Conservation (phyloP, 2,888 invertebrate species). For the Agrenia bidenticulata region DNA sequence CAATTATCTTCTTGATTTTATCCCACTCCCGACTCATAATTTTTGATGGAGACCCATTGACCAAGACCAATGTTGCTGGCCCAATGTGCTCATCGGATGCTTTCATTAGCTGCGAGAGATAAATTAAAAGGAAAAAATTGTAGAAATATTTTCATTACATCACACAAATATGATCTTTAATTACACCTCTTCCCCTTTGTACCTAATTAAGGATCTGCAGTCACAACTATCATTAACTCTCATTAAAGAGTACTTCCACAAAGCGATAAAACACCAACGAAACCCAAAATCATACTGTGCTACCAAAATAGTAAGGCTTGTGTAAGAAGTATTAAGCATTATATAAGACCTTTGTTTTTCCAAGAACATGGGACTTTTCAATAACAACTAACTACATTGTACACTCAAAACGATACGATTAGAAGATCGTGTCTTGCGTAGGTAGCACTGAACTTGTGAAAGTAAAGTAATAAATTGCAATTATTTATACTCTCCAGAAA, state of each 20-base stretch:
- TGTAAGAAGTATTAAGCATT: not conserved
- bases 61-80: constrained; percentile 52
- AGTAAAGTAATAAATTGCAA: constrained; percentile 26
- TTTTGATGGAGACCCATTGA: constrained; percentile 50
- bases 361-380: too few relatives aligned
- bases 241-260: constrained; percentile 1
- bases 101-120: constrained; percentile 48
- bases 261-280: constrained; percentile 8
- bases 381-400: too few relatives aligned
- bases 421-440: constrained; percentile 3
- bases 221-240: constrained; percentile 6
- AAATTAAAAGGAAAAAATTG: not conserved
- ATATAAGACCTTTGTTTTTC: not conserved
- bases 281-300: too few relatives aligned
- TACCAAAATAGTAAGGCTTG: not conserved
- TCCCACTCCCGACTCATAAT: constrained; percentile 50
- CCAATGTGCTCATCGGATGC: constrained; percentile 48
- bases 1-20: constrained; percentile 50
- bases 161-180: not conserved
- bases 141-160: not conserved
- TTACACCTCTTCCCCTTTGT: not conserved
- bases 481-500: constrained; percentile 19
- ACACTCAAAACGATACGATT: not conserved
- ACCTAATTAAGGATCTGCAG: not conserved
- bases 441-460: constrained; percentile 2